Evolutionary conservation across 2,113 vertebrate species (phyloP).

Genomic region (Microcebus griseorufus): DNA sequence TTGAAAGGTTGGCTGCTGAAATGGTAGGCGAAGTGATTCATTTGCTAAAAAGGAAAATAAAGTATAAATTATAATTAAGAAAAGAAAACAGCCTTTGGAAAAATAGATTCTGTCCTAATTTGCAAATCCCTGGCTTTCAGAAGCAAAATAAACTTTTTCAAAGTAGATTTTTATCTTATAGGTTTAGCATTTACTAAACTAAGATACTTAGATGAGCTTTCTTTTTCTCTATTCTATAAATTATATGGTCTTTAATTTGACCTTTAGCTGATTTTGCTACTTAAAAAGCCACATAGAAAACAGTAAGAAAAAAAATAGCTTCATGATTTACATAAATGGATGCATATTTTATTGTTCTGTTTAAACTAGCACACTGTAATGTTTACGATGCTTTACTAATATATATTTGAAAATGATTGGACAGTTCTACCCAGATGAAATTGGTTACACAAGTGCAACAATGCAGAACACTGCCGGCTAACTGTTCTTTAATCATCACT

Average conservation of each 20-base stretch:
- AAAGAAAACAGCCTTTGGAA: slow-evolving; percentile 66
- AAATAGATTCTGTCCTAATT: slow-evolving; percentile 49
- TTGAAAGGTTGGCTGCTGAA: slow-evolving; percentile 72
- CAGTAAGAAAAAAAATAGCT: not conserved
- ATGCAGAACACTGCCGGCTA: slow-evolving; percentile 47
- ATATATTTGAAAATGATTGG: slow-evolving; percentile 81
- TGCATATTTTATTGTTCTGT: slow-evolving; percentile 68
- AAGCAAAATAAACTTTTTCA: slow-evolving; percentile 12
- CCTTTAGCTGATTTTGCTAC: slow-evolving; percentile 59
- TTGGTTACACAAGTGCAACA: slow-evolving; percentile 64
- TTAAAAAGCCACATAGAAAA: slow-evolving; percentile 33
- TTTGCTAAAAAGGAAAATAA: slow-evolving; percentile 62
- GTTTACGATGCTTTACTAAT: slow-evolving; percentile 74
- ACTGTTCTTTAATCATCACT: slow-evolving; percentile 78
- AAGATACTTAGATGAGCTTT: not conserved
- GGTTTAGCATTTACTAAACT: not conserved
- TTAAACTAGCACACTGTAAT: slow-evolving; percentile 57
- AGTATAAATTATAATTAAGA: slow-evolving; percentile 63
- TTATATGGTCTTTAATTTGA: slow-evolving; percentile 29
- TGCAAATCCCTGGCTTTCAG: slow-evolving; percentile 43
- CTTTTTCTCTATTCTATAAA: not conserved
- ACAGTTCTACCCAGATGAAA: slow-evolving; percentile 69
- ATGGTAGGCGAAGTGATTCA: slow-evolving; percentile 60
- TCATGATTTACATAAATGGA: slow-evolving; percentile 45
- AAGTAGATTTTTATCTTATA: slow-evolving; percentile 8